Percentiles rank a stretch among this genome's conserved stretches.
Conservation (phyloP, 2,888 invertebrate genomes). For the Heliconius sara region DNA sequence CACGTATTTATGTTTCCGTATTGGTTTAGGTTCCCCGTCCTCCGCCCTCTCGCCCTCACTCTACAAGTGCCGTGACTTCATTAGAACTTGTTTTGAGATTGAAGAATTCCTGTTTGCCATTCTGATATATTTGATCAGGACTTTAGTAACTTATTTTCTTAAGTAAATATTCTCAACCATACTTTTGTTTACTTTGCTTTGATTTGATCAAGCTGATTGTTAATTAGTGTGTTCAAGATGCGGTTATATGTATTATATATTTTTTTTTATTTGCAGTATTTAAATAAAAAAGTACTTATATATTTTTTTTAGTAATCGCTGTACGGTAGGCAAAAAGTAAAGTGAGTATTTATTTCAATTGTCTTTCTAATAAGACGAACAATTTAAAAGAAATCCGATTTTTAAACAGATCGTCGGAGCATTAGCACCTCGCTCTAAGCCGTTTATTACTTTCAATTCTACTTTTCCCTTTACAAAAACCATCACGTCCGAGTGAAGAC, state of each 20-base stretch:
- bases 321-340: too few relatives aligned
- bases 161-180: background rate
- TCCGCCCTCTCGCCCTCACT: background rate
- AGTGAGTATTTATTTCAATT: background rate
- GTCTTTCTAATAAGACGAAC: background rate
- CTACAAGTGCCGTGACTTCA: slow-evolving; percentile 4
- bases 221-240: too few relatives aligned
- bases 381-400: background rate
- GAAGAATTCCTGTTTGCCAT: slow-evolving; percentile 22
- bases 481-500: slow-evolving; percentile 14
- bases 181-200: background rate
- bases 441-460: slow-evolving; percentile 6
- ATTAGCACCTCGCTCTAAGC: slow-evolving; percentile 1
- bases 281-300: too few relatives aligned
- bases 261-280: too few relatives aligned
- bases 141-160: slow-evolving; percentile 2
- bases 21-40: slow-evolving; percentile 32
- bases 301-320: too few relatives aligned
- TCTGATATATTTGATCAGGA: slow-evolving; percentile 21
- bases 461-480: slow-evolving; percentile 8
- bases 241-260: too few relatives aligned
- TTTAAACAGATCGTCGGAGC: background rate
- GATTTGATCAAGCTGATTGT: background rate
- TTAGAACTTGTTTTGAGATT: slow-evolving; percentile 17
- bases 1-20: slow-evolving; percentile 31